Evolutionary conservation across 2,888 invertebrate species (phyloP).

Genomic region (Minunthozetes semirufus): DNA sequence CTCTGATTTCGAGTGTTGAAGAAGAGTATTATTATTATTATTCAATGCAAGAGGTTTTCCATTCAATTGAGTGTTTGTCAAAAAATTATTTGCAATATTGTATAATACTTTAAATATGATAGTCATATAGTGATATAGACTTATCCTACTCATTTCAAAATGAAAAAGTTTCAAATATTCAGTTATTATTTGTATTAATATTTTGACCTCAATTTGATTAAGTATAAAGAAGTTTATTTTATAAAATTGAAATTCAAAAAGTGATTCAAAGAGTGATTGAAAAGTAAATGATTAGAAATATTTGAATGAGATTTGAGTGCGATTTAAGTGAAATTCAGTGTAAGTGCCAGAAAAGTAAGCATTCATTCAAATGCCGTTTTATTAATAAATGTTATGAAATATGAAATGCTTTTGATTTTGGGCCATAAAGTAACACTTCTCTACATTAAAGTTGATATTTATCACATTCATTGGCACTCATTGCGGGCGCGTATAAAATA

Average conservation of each 20-base stretch:
- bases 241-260: neutral
- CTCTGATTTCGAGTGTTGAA: too few species aligned
- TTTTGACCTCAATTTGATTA: neutral
- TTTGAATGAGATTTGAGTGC: conserved; percentile 15
- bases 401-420: conserved; percentile 11
- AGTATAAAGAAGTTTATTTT: neutral
- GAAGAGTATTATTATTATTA: too few species aligned
- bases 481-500: conserved; percentile 20
- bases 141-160: too few species aligned
- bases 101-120: too few species aligned
- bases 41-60: too few species aligned
- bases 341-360: neutral
- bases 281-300: conserved; percentile 16
- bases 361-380: neutral
- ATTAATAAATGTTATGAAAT: conserved; percentile 4
- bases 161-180: too few species aligned
- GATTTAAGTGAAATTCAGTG: conserved; percentile 8
- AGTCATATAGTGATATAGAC: too few species aligned
- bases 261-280: neutral
- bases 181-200: neutral
- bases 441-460: conserved; percentile 1
- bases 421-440: conserved; percentile 10
- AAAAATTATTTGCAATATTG: too few species aligned
- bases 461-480: conserved; percentile 29
- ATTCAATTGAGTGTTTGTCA: too few species aligned